Evolutionary conservation across 2,113 vertebrate genomes (phyloP), one percentile per base, ranked within the genome.

Genomic region (Heterotis niloticus): DNA sequence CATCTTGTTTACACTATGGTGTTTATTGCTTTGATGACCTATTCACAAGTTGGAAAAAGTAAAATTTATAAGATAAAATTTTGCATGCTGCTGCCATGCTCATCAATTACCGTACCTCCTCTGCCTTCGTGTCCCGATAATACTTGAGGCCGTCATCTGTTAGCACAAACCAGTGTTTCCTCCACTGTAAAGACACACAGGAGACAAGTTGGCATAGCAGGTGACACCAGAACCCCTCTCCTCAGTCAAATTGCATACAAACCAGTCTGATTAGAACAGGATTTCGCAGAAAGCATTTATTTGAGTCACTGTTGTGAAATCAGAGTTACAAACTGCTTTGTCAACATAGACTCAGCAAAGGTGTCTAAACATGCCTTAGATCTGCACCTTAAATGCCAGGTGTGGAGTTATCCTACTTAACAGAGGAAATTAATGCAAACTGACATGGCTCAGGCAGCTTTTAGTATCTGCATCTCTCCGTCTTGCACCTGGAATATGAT

Each of bases 121-220:
- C 94, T 0, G 96, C 95, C 0, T 95, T 95, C 0, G 95, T 93
- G 86, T 97, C 94, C 86, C 94, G 93, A 90, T 98, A 99, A 90
- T 94, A 99, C 77, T 88, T 94, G 83, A 99, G 90, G 54, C 92
- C 95, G 1, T 92, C 91, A 23, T 95, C 93, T 0, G 90, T 92
- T 78, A 99, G 90, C 83, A 99, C 96, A 62, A 99, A 99, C 98
- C 98, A 99, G 52, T 95, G 95, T 77, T 97, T 98, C 88, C 90
- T 96, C 98, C 97, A 99, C 98, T 99, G 89, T 5, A 56, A 72
- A 77, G 64, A 86, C 24, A 84, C 52, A 83, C 18, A 81, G 9
- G 51, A 66, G 79, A 72, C 17, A 80, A 64, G 26, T 73, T 73
- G 16, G 54, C 26, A 66, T 13, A 70, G 24, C 67, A 71, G 29